A percentile compares a stretch with the other conserved stretches of the same genome.
Conservation (phyloP, 1,140 invertebrate species). For the Ganaspis sp. region DNA sequence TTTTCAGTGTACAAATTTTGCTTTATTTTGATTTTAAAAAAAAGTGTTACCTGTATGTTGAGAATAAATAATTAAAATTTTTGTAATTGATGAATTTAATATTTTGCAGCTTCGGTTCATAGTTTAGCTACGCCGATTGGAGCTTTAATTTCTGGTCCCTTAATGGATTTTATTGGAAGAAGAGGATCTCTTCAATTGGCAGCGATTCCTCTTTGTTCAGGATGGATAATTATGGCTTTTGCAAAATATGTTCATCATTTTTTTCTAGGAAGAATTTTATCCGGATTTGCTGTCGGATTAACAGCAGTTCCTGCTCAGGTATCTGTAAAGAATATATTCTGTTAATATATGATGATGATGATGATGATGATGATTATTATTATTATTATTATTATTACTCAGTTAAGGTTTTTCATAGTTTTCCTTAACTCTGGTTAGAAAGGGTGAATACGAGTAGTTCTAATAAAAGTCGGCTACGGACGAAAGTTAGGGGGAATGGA, state of each 20-base stretch:
- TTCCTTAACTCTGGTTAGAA: too few species aligned
- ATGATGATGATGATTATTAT: too few species aligned
- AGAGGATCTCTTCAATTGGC: conserved; percentile 78
- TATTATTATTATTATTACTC: too few species aligned
- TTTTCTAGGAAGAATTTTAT: conserved; percentile 81
- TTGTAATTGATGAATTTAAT: conserved; percentile 36
- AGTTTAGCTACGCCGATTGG: conserved; percentile 82
- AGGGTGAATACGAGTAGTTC: too few species aligned
- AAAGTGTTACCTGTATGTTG: neutral
- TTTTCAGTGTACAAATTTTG: too few species aligned
- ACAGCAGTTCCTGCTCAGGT: conserved; percentile 83
- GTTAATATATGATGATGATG: conserved; percentile 33
- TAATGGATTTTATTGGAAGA: conserved; percentile 81
- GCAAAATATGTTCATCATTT: conserved; percentile 78
- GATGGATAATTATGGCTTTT: conserved; percentile 81
- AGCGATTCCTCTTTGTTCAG: conserved; percentile 78
- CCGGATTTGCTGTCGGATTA: conserved; percentile 83
- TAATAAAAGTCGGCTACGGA: too few species aligned
- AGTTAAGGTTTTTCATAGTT: too few species aligned
- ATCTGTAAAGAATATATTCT: conserved; percentile 42
- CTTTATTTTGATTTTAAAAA: too few species aligned
- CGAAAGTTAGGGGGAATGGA: too few species aligned
- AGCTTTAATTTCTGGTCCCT: conserved; percentile 79
- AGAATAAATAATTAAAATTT: conserved; percentile 2
- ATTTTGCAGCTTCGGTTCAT: conserved; percentile 80